phyloP scores from a whole-genome alignment of 2,888 invertebrate genomes.

The Troilus luridus region DNA sequence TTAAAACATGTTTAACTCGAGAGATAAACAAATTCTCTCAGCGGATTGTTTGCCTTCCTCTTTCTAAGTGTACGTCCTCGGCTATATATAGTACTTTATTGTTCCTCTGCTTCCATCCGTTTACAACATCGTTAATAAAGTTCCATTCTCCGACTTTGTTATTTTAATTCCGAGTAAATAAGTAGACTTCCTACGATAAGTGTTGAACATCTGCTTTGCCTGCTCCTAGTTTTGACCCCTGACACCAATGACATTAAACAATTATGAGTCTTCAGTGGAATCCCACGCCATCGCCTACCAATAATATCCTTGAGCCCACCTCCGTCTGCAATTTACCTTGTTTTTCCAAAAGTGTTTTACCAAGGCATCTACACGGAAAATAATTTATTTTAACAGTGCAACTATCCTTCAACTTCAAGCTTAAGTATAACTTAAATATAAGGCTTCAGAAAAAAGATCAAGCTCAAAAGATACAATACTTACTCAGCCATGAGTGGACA shows the following conservation, averaged over 20 bases:
- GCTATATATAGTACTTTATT: neutral
- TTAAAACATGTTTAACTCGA: neutral
- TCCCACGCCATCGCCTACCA: conserved; percentile 22
- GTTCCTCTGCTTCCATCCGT: neutral
- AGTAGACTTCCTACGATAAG: neutral
- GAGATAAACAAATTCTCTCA: neutral
- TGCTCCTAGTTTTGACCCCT: neutral
- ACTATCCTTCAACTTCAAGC: no score
- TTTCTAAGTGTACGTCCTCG: neutral
- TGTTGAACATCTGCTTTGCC: neutral
- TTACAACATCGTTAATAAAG: neutral
- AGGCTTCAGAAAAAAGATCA: no score
- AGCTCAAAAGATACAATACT: no score
- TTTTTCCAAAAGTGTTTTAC: neutral
- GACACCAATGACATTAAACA: conserved; percentile 32
- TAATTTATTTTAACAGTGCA: no score
- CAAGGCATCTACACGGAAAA: no score
- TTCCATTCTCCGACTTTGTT: neutral
- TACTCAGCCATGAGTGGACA: no score
- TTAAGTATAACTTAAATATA: no score
- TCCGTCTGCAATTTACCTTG: neutral
- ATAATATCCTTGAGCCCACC: neutral
- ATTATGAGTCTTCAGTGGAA: neutral
- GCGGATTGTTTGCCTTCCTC: neutral
- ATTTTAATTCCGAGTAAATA: conserved; percentile 2